phyloP scores from a whole-genome alignment of 2,797 vertebrate species.

The Myioborus melanocephalus region DNA sequence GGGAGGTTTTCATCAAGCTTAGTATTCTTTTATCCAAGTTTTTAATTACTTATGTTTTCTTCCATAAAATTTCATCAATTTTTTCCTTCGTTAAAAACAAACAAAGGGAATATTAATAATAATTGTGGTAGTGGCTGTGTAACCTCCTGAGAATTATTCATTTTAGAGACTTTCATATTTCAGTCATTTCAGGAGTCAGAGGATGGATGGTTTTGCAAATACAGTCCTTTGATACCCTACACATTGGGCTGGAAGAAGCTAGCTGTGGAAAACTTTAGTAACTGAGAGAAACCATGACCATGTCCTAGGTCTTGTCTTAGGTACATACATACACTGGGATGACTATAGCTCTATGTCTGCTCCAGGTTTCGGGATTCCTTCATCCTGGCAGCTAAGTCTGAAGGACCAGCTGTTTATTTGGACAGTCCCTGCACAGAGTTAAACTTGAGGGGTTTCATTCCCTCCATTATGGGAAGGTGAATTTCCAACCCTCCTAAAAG shows the following conservation, averaged over 20 bases:
- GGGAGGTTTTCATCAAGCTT: slow-evolving; percentile 6
- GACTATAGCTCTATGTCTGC: neutral
- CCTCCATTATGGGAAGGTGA: neutral
- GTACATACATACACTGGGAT: fast-evolving
- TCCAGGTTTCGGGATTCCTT: neutral
- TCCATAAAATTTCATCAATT: neutral
- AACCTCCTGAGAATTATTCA: neutral
- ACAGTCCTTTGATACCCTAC: neutral
- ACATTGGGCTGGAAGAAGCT: neutral
- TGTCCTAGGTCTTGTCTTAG: neutral
- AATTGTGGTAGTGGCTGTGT: neutral
- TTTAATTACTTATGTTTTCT: slow-evolving; percentile 7
- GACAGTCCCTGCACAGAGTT: neutral
- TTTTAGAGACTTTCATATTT: neutral
- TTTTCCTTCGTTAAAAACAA: neutral
- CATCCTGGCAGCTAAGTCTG: fast-evolving
- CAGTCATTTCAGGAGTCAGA: neutral
- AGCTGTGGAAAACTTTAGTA: neutral
- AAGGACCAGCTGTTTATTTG: neutral
- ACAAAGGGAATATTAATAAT: neutral
- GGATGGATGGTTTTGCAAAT: neutral
- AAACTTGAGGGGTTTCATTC: neutral
- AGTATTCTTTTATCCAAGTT: neutral
- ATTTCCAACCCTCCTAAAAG: neutral
- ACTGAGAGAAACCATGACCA: neutral